A percentile compares a stretch with the other conserved stretches of the same genome.
phyloP scores from a whole-genome alignment of 92 coral and sea anemone genomes.

The Bergia puertoricense region DNA sequence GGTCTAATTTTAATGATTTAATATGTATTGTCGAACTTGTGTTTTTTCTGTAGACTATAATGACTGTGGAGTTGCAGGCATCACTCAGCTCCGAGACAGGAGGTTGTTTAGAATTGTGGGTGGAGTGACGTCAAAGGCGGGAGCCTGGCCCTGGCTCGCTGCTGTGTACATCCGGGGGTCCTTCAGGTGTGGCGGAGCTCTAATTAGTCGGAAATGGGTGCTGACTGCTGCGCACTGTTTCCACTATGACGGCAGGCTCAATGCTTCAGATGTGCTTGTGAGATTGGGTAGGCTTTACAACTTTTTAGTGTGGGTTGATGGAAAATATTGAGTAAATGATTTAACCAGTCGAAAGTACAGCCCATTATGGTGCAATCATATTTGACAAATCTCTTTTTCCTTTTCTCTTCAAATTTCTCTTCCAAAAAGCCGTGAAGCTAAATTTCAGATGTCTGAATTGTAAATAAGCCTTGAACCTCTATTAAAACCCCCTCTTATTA shows the following conservation, averaged over 20 bases:
- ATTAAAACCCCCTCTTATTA: neutral
- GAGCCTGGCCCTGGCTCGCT: conserved; percentile 99
- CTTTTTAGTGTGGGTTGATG: neutral
- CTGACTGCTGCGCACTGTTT: conserved; percentile 92
- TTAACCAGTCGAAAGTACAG: too few species aligned
- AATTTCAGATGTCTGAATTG: neutral
- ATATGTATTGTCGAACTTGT: neutral
- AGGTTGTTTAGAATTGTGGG: conserved; percentile 48
- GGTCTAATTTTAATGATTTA: neutral
- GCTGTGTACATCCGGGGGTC: conserved; percentile 75
- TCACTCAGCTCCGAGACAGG: conserved; percentile 74
- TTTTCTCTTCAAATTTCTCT: too few species aligned
- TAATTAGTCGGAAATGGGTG: conserved; percentile 82
- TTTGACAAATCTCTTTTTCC: too few species aligned
- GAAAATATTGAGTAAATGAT: too few species aligned
- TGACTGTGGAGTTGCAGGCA: conserved; percentile 94
- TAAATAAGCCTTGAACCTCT: neutral
- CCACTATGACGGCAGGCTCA: conserved; percentile 54
- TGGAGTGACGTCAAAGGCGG: conserved; percentile 64
- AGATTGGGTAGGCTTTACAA: conserved; percentile 61
- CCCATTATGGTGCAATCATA: too few species aligned
- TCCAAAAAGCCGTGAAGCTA: neutral
- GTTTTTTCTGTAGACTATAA: conserved; percentile 63
- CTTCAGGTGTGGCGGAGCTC: conserved; percentile 87
- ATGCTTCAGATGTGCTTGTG: conserved; percentile 63